Evolutionary conservation across 2,888 invertebrate genomes (phyloP).

Genomic region (Chydorus sphaericus): DNA sequence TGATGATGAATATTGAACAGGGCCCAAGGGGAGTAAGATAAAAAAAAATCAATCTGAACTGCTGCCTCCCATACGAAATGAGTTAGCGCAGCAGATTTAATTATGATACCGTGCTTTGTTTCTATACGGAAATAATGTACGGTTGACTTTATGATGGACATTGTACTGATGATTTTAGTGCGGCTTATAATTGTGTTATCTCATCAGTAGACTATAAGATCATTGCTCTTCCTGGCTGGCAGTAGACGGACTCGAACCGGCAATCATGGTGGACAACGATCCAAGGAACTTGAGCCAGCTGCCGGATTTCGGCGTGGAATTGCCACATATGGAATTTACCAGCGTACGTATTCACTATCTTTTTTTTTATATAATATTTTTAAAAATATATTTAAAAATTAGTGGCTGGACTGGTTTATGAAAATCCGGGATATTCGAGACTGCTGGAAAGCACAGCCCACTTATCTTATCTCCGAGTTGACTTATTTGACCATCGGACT

Average conservation of each 20-base stretch:
- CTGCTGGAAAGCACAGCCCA: constrained; percentile 48
- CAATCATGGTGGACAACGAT: neutral
- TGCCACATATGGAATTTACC: constrained; percentile 9
- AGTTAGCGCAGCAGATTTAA: too few relatives aligned
- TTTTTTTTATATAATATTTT: neutral
- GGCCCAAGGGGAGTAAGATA: too few relatives aligned
- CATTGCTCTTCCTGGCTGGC: too few relatives aligned
- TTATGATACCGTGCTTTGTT: too few relatives aligned
- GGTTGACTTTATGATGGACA: too few relatives aligned
- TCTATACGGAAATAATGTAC: too few relatives aligned
- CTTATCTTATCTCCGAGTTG: constrained; percentile 46
- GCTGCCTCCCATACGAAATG: too few relatives aligned
- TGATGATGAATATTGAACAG: too few relatives aligned
- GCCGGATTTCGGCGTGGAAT: constrained; percentile 10
- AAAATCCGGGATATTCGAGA: constrained; percentile 27
- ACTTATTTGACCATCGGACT: constrained; percentile 44
- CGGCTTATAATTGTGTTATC: too few relatives aligned
- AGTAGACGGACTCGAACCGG: neutral
- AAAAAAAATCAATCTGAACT: too few relatives aligned
- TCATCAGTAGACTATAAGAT: too few relatives aligned
- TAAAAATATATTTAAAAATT: neutral
- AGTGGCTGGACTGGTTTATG: constrained; percentile 16
- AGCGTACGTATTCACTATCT: constrained; percentile 10
- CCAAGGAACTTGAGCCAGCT: constrained; percentile 8
- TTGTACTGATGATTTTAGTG: too few relatives aligned